Evolutionary conservation across 2,113 vertebrate genomes (phyloP).

Genomic region (Redunca redunca): DNA sequence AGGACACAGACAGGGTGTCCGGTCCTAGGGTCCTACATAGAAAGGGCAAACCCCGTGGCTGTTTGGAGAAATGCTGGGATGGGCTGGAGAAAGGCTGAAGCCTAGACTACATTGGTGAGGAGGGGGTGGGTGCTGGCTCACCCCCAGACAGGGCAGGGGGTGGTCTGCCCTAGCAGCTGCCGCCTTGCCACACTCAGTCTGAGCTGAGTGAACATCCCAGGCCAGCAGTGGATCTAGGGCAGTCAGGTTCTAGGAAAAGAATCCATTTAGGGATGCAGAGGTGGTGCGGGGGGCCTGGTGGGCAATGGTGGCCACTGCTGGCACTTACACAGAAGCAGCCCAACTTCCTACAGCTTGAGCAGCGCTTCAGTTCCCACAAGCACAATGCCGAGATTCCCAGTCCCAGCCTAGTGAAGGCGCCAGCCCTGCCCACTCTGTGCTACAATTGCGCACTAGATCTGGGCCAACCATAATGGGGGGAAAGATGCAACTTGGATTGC

Average conservation of each 20-base stretch:
- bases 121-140: neutral
- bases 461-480: neutral
- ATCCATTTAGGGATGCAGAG: neutral
- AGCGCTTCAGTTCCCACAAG: neutral
- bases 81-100: neutral
- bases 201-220: neutral
- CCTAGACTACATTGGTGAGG: neutral
- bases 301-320: neutral
- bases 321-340: neutral
- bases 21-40: neutral
- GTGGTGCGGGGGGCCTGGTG: neutral
- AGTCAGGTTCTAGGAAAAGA: neutral
- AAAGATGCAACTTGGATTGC: neutral
- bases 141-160: neutral
- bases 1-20: neutral
- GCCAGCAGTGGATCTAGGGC: neutral
- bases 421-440: neutral
- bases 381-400: neutral
- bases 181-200: neutral
- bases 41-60: neutral
- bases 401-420: neutral
- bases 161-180: neutral
- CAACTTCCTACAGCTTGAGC: neutral
- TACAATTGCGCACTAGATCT: neutral
- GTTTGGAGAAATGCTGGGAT: neutral